These are phyloP conservation scores for Sphaeridia pumilis DNA, from an alignment of 2,888 invertebrate species.

Conservation along the genomic window DNA sequence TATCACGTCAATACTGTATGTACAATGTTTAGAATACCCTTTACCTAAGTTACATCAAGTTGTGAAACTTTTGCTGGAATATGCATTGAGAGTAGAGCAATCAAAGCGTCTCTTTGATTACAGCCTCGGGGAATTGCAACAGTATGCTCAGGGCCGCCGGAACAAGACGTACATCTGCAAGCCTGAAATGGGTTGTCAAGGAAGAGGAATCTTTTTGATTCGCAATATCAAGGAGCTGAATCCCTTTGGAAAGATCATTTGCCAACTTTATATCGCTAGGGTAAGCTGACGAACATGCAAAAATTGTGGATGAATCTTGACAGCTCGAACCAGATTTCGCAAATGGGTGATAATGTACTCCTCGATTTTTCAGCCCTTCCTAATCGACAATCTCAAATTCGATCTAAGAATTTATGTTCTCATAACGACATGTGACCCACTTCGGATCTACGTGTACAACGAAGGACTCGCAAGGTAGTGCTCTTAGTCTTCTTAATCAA, in stretches of 20 bases:
- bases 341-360: background rate
- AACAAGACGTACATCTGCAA: slow-evolving; percentile 73
- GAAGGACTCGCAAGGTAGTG: slow-evolving; percentile 69
- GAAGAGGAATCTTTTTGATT: slow-evolving; percentile 76
- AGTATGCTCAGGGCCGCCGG: slow-evolving; percentile 56
- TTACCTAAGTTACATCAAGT: slow-evolving; percentile 5
- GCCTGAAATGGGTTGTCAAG: slow-evolving; percentile 83
- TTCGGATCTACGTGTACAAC: slow-evolving; percentile 78
- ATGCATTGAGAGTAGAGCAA: no score
- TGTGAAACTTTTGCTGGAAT: no score
- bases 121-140: slow-evolving; percentile 59
- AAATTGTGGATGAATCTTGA: background rate
- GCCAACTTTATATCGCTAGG: slow-evolving; percentile 63
- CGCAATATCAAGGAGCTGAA: slow-evolving; percentile 67
- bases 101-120: slow-evolving; percentile 8
- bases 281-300: slow-evolving; percentile 40
- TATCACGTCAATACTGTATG: slow-evolving; percentile 26
- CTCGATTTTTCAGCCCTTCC: slow-evolving; percentile 51
- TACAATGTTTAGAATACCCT: background rate
- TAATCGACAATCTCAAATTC: slow-evolving; percentile 87
- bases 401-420: slow-evolving; percentile 78
- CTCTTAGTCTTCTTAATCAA: background rate
- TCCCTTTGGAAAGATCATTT: slow-evolving; percentile 67
- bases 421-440: slow-evolving; percentile 80
- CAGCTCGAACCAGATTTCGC: background rate